Percentiles rank a stretch among this genome's conserved stretches.
Conservation (phyloP, 2,888 invertebrate genomes). For the Agrotis segetum region DNA sequence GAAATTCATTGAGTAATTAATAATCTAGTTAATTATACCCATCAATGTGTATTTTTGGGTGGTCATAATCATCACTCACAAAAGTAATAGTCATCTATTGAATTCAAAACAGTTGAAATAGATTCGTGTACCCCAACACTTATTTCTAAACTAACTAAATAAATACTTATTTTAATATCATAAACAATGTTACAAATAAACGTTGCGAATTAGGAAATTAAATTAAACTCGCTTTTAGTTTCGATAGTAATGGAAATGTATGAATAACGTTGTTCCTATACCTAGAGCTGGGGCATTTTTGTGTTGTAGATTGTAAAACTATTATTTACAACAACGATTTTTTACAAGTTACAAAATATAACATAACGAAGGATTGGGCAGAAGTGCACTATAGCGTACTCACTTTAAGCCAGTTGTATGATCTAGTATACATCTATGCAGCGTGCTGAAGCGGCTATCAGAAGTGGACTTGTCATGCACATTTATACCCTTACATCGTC, state of each 20-base stretch:
- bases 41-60: not conserved
- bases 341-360: not conserved
- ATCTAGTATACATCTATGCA: too few species aligned
- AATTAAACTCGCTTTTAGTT: constrained; percentile 65
- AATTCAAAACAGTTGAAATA: not conserved
- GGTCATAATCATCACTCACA: too few species aligned
- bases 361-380: too few species aligned
- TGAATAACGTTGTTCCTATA: constrained; percentile 66
- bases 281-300: constrained; percentile 45
- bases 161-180: constrained; percentile 88
- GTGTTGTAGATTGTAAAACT: constrained; percentile 25
- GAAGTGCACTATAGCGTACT: too few species aligned
- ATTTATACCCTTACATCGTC: too few species aligned
- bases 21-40: not conserved
- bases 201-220: constrained; percentile 66
- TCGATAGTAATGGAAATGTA: constrained; percentile 72
- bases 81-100: constrained; percentile 2
- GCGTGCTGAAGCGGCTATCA: too few species aligned
- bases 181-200: constrained; percentile 83
- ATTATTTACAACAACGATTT: constrained; percentile 49
- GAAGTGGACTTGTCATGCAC: too few species aligned
- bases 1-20: constrained; percentile 16
- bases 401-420: too few species aligned
- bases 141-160: constrained; percentile 80
- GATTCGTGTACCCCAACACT: constrained; percentile 56